These are phyloP conservation scores for Brachionus paranguensis DNA, from an alignment of 1,140 invertebrate species.

Conservation along the genomic window DNA sequence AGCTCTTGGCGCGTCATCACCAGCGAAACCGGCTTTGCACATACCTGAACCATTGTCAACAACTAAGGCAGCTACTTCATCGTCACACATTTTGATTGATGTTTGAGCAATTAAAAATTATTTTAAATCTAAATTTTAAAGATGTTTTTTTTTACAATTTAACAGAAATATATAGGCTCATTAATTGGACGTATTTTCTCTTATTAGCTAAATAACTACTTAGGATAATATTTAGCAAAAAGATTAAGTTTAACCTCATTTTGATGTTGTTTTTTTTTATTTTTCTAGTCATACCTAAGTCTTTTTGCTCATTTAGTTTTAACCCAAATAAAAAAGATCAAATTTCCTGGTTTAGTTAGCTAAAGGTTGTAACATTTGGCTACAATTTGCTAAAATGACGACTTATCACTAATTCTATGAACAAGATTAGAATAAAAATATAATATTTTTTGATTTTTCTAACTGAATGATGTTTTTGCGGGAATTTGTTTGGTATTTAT, in stretches of 20 bases:
- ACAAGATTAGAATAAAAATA: neutral
- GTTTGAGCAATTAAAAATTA: conserved; percentile 3
- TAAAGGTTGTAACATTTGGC: conserved; percentile 27
- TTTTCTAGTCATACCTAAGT: neutral
- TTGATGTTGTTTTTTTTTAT: neutral
- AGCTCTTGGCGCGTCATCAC: conserved; percentile 74
- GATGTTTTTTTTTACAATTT: neutral
- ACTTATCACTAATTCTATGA: neutral
- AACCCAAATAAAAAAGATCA: neutral
- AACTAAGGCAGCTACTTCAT: conserved; percentile 75
- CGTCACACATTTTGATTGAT: conserved; percentile 70
- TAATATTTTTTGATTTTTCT: neutral
- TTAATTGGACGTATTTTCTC: conserved; percentile 11
- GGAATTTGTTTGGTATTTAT: neutral
- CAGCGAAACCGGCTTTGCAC: conserved; percentile 80
- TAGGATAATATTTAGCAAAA: conserved; percentile 29
- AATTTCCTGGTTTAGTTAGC: conserved; percentile 27
- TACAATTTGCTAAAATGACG: neutral
- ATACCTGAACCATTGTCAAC: conserved; percentile 78
- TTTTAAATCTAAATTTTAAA: conserved; percentile 4
- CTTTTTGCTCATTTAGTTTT: neutral
- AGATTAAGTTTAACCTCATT: conserved; percentile 32
- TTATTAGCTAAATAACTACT: conserved; percentile 27
- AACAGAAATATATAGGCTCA: neutral
- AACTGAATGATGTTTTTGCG: neutral